These are phyloP conservation scores for Caenorhabditis sp. DNA, from an alignment of 2,888 invertebrate genomes.

Conservation along the genomic window DNA sequence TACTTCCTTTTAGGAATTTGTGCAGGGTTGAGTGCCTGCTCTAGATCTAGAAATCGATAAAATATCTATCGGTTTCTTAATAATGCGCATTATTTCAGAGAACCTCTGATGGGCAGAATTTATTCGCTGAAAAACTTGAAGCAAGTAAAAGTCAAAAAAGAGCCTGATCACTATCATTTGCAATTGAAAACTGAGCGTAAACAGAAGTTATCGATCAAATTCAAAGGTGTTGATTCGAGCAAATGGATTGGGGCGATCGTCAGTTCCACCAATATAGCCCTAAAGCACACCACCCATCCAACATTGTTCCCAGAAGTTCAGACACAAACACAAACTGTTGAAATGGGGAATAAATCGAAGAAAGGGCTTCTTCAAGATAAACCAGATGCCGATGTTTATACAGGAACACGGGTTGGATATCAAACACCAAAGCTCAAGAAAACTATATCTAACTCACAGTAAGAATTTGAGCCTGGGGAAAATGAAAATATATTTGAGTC, in stretches of 20 bases:
- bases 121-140: neutral
- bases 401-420: too few relatives aligned
- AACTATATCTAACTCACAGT: too few relatives aligned
- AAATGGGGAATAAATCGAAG: too few relatives aligned
- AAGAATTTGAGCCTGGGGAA: too few relatives aligned
- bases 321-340: neutral
- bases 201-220: neutral
- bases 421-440: too few relatives aligned
- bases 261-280: neutral
- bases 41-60: neutral
- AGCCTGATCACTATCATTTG: neutral
- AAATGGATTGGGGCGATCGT: neutral
- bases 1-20: constrained; percentile 5
- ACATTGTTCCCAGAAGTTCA: neutral
- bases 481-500: too few relatives aligned
- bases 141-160: neutral
- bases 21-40: neutral
- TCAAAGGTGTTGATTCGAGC: neutral
- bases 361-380: too few relatives aligned
- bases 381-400: too few relatives aligned
- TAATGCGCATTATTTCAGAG: too few relatives aligned
- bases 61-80: too few relatives aligned
- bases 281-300: neutral
- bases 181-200: neutral
- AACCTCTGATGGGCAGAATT: constrained; percentile 1